A percentile compares a stretch with the other conserved stretches of the same genome.
Conservation (phyloP, 1,140 invertebrate species). For the Aphelenchoides fujianensis region DNA sequence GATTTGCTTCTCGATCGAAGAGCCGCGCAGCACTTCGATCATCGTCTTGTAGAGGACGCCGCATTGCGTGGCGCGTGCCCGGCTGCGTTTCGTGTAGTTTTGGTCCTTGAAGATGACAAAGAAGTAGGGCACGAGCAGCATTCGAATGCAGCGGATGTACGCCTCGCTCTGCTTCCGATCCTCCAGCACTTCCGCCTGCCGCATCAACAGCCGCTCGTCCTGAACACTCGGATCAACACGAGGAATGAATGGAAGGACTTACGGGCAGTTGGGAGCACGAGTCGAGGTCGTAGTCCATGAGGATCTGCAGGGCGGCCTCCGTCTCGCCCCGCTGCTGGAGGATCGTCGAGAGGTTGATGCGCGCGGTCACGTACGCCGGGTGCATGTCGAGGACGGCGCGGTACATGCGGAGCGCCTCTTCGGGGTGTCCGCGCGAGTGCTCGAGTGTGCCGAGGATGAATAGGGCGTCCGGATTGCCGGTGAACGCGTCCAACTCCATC, state of each 20-base stretch:
- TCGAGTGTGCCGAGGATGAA: slow-evolving; percentile 44
- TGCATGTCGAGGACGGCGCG: slow-evolving; percentile 42
- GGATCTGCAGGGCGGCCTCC: slow-evolving; percentile 50
- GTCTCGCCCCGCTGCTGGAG: slow-evolving; percentile 49
- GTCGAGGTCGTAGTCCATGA: slow-evolving; percentile 55
- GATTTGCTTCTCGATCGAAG: slow-evolving; percentile 41
- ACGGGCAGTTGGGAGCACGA: slow-evolving; percentile 49
- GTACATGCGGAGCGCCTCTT: slow-evolving; percentile 43
- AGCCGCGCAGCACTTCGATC: slow-evolving; percentile 39
- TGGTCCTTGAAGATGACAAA: slow-evolving; percentile 42
- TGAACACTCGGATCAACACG: slow-evolving; percentile 24
- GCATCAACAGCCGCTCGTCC: slow-evolving; percentile 56
- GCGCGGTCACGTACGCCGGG: slow-evolving; percentile 53
- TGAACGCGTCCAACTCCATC: slow-evolving; percentile 22
- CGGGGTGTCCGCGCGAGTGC: slow-evolving; percentile 29
- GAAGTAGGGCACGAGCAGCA: slow-evolving; percentile 57
- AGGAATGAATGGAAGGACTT: slow-evolving; percentile 17
- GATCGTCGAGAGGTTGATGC: slow-evolving; percentile 57
- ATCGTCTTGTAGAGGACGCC: slow-evolving; percentile 33
- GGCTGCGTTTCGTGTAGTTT: slow-evolving; percentile 4
- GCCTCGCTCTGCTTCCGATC: slow-evolving; percentile 36
- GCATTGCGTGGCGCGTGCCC: slow-evolving; percentile 12
- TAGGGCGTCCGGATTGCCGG: slow-evolving; percentile 28
- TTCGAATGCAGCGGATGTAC: slow-evolving; percentile 48
- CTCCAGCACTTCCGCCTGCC: slow-evolving; percentile 56